Base-by-base conservation (phyloP, 2,888 invertebrate genomes). In the Pimpla rufipes region DNA sequence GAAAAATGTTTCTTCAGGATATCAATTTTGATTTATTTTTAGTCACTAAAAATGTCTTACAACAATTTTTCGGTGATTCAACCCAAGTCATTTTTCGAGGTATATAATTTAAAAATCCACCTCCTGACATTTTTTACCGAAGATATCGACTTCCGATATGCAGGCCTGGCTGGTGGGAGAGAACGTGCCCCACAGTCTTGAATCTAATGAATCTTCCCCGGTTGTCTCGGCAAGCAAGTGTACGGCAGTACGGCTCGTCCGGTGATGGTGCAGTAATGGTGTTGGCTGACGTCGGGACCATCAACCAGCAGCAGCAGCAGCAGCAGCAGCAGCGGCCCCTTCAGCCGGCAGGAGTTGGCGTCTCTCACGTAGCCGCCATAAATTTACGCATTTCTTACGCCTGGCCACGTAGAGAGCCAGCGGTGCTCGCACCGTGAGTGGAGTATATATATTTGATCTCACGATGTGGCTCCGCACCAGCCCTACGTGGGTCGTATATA, bases 331-430 rank as follows among this genome's bases (percentile, higher is more conserved):
- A 37, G 59, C 37, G 57, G 40, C 62, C 71, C 62, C 66, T 74
- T 55, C 62, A 59, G 42, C 21, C 13, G 13, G 37, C 11, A 8
- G n/a, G 8, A 6, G 50, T 59, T 68, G 37, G 45, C 82, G 67
- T 45, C 62, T 64, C 79, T 82, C 86, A 86, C 86, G 86, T 85
- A 83, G 21, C 23, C 74, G 76, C 83, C 71, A 85, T 86, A 86
- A 86, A 86, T 85, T 82, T 84, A 78, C 78, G 86, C 79, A 79
- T 80, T 83, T 83, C 85, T 83, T 81, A 62, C 82, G 18, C 66
- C 47, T 66, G 52, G 64, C 71, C 79, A 71, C 79, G 79, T 78
- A 79, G 73, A 70, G 59, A 75, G 16, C 52, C 52, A 29, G 16
- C 50, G 13, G 45, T 21, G 35, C 21, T 11, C 47, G 40, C 50